Base-by-base conservation (phyloP, 2,888 invertebrate species). In the Bursaphelenchus okinawaensis region DNA sequence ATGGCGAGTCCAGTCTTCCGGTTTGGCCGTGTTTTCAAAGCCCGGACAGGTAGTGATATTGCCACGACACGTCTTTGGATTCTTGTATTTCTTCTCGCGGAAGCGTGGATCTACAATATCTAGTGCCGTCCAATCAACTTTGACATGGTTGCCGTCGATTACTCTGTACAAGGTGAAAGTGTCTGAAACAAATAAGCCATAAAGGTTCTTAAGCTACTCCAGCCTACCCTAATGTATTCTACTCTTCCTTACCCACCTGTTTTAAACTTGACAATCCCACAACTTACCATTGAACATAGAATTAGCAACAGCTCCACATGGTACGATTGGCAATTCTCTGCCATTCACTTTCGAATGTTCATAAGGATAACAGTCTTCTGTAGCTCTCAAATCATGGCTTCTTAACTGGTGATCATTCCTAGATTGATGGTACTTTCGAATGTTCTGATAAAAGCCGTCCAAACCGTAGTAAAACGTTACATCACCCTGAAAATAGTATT, bases 251-350 rank as follows among this genome's bases (percentile, higher is more conserved):
- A n/a, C n/a, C n/a, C n/a, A n/a, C n/a, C n/a, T n/a, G n/a, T n/a
- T n/a, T n/a, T n/a, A n/a, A n/a, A n/a, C n/a, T n/a, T n/a, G n/a
- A n/a, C n/a, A n/a, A n/a, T n/a, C n/a, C n/a, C n/a, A n/a, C n/a
- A 40, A 62, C 65, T 83, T 85, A 91, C 92, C 95, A 85, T 90
- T 95, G 82, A 98, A 98, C 63, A 96, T 85, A 0, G 95, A 95
- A 86, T 96, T 96, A 0, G 96, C 96, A 71, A 98, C 95, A 12
- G 95, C 95, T 16, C 96, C 96, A 84, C 96, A 96, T 0, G 96
- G 96, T 0, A 92, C 94, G 69, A 93, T 89, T 0, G 90, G 88
- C 0, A 66, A 12, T 29, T 68, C 54, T 22, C 24, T 28, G 9
- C 27, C 29, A n/a, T 57, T 59, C 1, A 26, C 59, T 9, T 7